Conservation (phyloP, 1,140 invertebrate genomes). For the Scaptodrosophila lebanonensis region DNA sequence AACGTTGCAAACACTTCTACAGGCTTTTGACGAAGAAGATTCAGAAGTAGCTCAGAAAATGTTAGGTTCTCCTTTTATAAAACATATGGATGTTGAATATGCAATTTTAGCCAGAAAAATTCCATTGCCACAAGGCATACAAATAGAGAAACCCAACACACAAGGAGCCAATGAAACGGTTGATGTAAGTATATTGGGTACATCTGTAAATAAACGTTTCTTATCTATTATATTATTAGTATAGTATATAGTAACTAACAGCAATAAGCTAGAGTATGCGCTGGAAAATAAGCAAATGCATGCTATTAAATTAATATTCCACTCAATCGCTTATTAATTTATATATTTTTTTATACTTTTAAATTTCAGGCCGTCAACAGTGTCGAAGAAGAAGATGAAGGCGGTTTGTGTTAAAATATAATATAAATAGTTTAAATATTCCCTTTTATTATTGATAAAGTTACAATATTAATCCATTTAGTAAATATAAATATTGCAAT, state of each 20-base stretch:
- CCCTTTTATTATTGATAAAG: constrained; percentile 21
- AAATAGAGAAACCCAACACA: constrained; percentile 41
- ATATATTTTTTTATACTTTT: constrained; percentile 3
- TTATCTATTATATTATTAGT: background rate
- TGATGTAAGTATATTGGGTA: constrained; percentile 25
- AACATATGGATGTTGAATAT: constrained; percentile 97
- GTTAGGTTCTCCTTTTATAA: constrained; percentile 91
- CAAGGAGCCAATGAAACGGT: constrained; percentile 1
- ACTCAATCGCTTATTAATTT: constrained; percentile 1
- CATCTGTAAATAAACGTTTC: background rate
- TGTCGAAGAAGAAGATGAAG: constrained; percentile 22
- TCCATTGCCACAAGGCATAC: constrained; percentile 82
- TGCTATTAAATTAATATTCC: constrained; percentile 24
- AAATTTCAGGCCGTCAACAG: background rate
- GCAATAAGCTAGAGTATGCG: constrained; percentile 8
- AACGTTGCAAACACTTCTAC: constrained; percentile 88
- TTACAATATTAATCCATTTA: constrained; percentile 25
- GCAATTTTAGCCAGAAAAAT: constrained; percentile 88
- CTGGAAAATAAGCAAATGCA: constrained; percentile 33
- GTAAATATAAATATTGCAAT: constrained; percentile 15
- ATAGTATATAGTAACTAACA: background rate
- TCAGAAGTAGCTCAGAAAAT: constrained; percentile 85
- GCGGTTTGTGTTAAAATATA: constrained; percentile 21
- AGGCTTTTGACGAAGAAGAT: constrained; percentile 95
- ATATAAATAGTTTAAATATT: background rate